Conservation (phyloP, 37 sponge, comb jelly and placozoan genomes). For the Agelas oroides region DNA sequence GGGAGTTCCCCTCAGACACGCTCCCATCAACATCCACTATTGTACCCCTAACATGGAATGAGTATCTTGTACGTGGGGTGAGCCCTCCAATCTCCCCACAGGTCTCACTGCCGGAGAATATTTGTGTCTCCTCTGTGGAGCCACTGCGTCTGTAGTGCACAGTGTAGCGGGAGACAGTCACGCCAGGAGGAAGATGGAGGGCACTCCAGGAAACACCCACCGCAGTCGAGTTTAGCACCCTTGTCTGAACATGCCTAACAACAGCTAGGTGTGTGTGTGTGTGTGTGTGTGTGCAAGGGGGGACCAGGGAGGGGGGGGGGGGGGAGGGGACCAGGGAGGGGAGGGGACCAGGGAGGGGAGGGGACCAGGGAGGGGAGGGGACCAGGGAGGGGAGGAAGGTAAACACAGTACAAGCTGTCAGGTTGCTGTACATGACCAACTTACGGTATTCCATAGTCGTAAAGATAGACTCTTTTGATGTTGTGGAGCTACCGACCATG, state of each 20-base stretch:
- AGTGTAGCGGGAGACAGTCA: not conserved
- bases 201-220: not conserved
- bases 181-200: not conserved
- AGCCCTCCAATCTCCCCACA: not conserved
- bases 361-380: too few relatives aligned
- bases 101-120: not conserved
- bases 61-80: not conserved
- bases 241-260: not conserved
- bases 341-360: too few relatives aligned
- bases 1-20: not conserved
- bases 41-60: not conserved
- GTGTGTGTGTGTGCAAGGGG: too few relatives aligned
- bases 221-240: not conserved
- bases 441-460: not conserved
- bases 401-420: too few relatives aligned
- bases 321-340: too few relatives aligned
- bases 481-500: not conserved
- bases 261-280: too few relatives aligned
- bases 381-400: too few relatives aligned
- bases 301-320: too few relatives aligned
- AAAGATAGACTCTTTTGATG: not conserved
- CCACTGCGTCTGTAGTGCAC: not conserved
- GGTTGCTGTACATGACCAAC: not conserved
- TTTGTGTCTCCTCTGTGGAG: not conserved
- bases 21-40: conserved; percentile 1